Base-by-base conservation (phyloP, 1,140 invertebrate species). In the Drosophila pachea region DNA sequence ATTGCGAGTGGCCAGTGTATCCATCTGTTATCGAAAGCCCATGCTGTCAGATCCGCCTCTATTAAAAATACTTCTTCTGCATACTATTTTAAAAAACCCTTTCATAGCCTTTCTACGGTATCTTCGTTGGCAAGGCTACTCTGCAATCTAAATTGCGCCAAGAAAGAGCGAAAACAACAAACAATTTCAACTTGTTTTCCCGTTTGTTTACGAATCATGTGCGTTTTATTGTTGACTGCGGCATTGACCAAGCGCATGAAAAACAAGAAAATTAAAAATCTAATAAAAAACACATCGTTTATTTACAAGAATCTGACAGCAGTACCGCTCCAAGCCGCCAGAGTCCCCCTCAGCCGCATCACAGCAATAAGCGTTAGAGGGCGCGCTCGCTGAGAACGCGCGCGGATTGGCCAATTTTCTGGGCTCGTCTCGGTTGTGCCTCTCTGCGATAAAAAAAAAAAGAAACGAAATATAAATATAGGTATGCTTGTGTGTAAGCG, bases 371-470 rank as follows among this genome's bases (percentile, higher is more conserved):
- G 9, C 52, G 40, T 12, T 42, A 7, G 61, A 43, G 52, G 53
- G 67, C 61, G 52, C 53, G 61, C 47, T 69, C 61, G 31, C 33
- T 33, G 32, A 60, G 50, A 71, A 59, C 53, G 78, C 74, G 58
- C 64, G 55, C 59, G 68, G 79, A 83, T 83, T 83, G 78, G 78
- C 58, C 45, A 74, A 64, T 66, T 78, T 84, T 78, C 79, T 78
- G 78, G 78, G 78, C 78, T 83, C 78, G 78, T 83, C 76, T 64
- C 67, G 60, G 71, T 61, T 64, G 47, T 66, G 62, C 53, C 56
- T 63, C 54, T 60, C 54, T n/a, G 35, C 40, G 47, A 43, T 54
- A 40, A 49, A 45, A 63, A 42, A 63, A 68, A 64, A 65, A 62
- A 45, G 31, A n/a, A 43, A 52, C n/a, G n/a, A n/a, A n/a, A n/a